These are phyloP conservation scores for Ranitomeya imitator DNA, from an alignment of 2,113 vertebrate genomes.

Conservation along the genomic window DNA sequence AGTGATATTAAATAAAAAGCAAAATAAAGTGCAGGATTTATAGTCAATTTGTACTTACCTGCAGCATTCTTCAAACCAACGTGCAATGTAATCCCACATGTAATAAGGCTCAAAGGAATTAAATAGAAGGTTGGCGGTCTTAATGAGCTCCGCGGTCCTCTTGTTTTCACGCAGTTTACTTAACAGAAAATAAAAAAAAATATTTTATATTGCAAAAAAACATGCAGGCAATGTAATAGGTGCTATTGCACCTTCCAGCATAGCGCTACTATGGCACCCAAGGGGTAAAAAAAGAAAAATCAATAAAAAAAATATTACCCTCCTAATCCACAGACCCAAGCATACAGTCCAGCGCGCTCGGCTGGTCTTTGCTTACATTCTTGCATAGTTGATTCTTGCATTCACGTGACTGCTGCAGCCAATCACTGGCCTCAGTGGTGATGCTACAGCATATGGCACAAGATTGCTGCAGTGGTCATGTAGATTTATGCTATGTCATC, in stretches of 20 bases:
- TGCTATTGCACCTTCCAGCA: background rate
- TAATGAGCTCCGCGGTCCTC: constrained; percentile 96
- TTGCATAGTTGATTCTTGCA: no score
- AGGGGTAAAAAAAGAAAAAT: background rate
- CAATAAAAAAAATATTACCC: no score
- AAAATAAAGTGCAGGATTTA: background rate
- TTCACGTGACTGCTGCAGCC: no score
- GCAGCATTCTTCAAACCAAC: constrained; percentile 98
- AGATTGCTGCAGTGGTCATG: no score
- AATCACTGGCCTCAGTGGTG: no score
- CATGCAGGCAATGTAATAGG: background rate
- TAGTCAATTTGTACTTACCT: constrained; percentile 73
- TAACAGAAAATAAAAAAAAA: background rate
- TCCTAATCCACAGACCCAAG: no score
- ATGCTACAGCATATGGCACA: no score
- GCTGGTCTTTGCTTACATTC: no score
- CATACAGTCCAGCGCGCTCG: no score
- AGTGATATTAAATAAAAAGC: constrained; percentile 36
- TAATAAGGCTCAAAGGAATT: constrained; percentile 99
- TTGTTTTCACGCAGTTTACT: constrained; percentile 97
- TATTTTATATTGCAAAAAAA: background rate
- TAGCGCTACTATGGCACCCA: background rate
- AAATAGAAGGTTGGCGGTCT: constrained; percentile 98
- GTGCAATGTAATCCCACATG: constrained; percentile 98
- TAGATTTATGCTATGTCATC: no score